phyloP scores from a whole-genome alignment of 1,140 invertebrate species.

The Daktulosphaira vitifoliae region DNA sequence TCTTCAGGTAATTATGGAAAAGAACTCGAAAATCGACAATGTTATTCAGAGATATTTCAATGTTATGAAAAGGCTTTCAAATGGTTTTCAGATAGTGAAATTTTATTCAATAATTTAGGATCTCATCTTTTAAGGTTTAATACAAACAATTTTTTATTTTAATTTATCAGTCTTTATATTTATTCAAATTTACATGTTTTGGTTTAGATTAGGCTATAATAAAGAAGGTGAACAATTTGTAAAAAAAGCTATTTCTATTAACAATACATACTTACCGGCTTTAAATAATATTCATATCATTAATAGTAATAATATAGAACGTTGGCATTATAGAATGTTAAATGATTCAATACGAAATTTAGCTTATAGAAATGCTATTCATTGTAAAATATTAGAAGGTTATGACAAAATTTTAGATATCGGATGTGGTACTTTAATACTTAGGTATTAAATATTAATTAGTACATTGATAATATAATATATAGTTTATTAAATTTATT shows the following conservation, averaged over 20 bases:
- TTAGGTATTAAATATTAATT: slow-evolving; percentile 35
- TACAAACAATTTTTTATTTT: not conserved
- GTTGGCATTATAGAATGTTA: slow-evolving; percentile 76
- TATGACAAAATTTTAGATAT: slow-evolving; percentile 58
- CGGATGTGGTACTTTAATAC: slow-evolving; percentile 62
- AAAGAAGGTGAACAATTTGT: slow-evolving; percentile 37
- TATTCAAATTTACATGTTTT: not conserved
- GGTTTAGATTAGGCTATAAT: slow-evolving; percentile 34
- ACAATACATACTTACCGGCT: slow-evolving; percentile 42
- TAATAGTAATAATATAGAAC: slow-evolving; percentile 49
- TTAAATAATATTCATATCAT: slow-evolving; percentile 45
- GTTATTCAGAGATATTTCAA: slow-evolving; percentile 42
- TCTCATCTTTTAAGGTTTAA: slow-evolving; percentile 45
- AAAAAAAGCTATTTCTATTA: slow-evolving; percentile 35
- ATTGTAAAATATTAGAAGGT: slow-evolving; percentile 47
- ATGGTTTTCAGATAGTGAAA: slow-evolving; percentile 43
- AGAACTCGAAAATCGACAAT: slow-evolving; percentile 35
- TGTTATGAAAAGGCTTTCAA: slow-evolving; percentile 45
- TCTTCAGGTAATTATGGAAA: slow-evolving; percentile 42
- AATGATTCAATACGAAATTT: slow-evolving; percentile 62
- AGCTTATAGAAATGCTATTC: slow-evolving; percentile 55
- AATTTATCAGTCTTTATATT: not conserved
- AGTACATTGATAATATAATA: not conserved
- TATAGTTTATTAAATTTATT: not conserved
- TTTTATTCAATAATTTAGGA: slow-evolving; percentile 41